These are phyloP conservation scores for Pseudochaenichthys georgianus DNA, from an alignment of 2,797 vertebrate species.

Conservation along the genomic window DNA sequence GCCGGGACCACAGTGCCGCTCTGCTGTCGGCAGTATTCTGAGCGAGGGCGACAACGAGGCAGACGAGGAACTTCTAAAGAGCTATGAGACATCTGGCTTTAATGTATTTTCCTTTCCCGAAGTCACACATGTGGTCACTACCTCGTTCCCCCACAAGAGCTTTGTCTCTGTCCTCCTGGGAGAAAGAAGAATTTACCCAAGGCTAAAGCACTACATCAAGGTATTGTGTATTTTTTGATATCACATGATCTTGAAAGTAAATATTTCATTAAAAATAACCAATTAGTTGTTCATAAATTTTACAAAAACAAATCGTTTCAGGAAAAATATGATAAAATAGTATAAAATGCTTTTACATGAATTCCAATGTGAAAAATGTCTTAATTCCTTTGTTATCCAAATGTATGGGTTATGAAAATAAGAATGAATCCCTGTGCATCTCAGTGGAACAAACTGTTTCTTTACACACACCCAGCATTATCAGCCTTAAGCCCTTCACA, in stretches of 20 bases:
- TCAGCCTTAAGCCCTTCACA: conserved; percentile 5
- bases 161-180: conserved; percentile 86
- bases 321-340: not conserved
- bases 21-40: conserved; percentile 89
- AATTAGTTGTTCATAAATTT: too few species aligned
- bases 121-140: conserved; percentile 90
- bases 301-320: too few species aligned
- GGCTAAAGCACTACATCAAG: conserved; percentile 90
- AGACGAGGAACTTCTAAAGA: conserved; percentile 83
- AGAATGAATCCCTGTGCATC: not conserved
- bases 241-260: not conserved
- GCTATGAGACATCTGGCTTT: conserved; percentile 90
- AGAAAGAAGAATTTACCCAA: conserved; percentile 87
- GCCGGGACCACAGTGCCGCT: conserved; percentile 86
- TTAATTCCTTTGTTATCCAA: not conserved
- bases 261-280: not conserved
- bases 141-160: conserved; percentile 88
- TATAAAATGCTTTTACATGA: not conserved
- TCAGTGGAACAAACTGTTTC: conserved; percentile 1
- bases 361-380: not conserved
- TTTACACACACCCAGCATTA: conserved; percentile 4
- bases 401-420: not conserved
- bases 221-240: conserved; percentile 68
- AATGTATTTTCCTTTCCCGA: conserved; percentile 91
- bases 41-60: conserved; percentile 88